Conservation (phyloP, 2,888 invertebrate genomes). For the Poecilobothrus nobilitatus region DNA sequence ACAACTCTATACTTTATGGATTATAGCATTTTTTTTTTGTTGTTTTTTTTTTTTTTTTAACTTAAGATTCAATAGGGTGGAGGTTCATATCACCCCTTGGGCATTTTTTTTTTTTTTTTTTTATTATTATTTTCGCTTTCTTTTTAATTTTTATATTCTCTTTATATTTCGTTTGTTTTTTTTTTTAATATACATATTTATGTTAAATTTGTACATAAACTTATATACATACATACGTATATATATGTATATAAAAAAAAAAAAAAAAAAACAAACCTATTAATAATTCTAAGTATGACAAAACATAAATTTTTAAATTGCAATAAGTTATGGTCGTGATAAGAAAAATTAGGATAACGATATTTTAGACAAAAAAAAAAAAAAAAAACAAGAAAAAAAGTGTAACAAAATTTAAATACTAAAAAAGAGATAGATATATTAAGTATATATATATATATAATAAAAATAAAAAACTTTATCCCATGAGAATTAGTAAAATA, state of each 20-base stretch:
- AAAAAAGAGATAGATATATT: background rate
- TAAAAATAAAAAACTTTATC: background rate
- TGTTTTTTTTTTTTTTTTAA: background rate
- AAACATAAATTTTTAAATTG: slow-evolving; percentile 6
- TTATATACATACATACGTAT: background rate
- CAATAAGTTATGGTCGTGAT: slow-evolving; percentile 4
- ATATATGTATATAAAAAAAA: background rate
- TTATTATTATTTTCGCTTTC: background rate
- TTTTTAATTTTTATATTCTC: slow-evolving; percentile 1
- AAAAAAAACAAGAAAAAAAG: background rate
- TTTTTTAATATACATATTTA: background rate
- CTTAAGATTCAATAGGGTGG: background rate
- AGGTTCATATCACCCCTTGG: background rate
- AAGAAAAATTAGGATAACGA: slow-evolving; percentile 6
- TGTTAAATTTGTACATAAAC: background rate
- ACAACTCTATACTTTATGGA: slow-evolving; percentile 1
- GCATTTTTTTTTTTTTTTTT: background rate
- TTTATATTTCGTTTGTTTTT: background rate
- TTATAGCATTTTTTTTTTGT: background rate
- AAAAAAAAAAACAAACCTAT: background rate
- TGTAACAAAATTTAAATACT: background rate
- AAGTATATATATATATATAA: too few species aligned
- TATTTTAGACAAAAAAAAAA: background rate
- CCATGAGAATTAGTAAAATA: slow-evolving; percentile 4
- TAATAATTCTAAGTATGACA: slow-evolving; percentile 6